Conservation (phyloP, 2,888 invertebrate species). For the Quadroppia sp. region DNA sequence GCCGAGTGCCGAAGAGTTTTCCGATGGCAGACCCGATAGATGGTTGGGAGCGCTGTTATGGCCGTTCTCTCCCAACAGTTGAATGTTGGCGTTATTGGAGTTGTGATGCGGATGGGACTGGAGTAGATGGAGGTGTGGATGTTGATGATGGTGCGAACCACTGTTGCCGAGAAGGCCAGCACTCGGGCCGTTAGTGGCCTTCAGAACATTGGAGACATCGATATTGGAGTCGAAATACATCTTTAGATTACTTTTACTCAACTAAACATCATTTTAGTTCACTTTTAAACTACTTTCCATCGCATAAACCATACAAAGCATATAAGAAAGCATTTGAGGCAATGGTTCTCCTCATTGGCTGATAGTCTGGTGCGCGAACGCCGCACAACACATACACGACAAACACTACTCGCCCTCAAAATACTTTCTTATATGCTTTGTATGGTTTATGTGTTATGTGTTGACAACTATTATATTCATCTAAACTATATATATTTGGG, state of each 20-base stretch:
- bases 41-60: constrained; percentile 39
- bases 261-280: constrained; percentile 17
- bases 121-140: constrained; percentile 4
- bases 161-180: constrained; percentile 5
- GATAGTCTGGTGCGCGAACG: constrained; percentile 1
- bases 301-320: too few relatives aligned
- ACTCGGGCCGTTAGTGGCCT: constrained; percentile 45
- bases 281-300: too few relatives aligned
- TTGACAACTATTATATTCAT: too few relatives aligned
- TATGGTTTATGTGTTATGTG: too few relatives aligned
- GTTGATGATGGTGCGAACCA: constrained; percentile 22
- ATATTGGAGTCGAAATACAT: constrained; percentile 41
- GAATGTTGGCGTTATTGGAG: constrained; percentile 41
- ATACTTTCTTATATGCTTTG: not conserved
- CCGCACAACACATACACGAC: constrained; percentile 16
- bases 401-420: constrained; percentile 10
- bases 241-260: too few relatives aligned
- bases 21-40: constrained; percentile 22
- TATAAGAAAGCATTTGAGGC: too few relatives aligned
- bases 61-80: constrained; percentile 42
- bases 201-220: constrained; percentile 42
- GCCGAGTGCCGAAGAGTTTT: constrained; percentile 25
- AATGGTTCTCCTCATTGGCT: too few relatives aligned
- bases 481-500: too few relatives aligned
- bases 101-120: constrained; percentile 36